Percentiles rank a stretch among this genome's conserved stretches.
phyloP scores from a whole-genome alignment of 2,888 invertebrate genomes.

The Papilio protenor region DNA sequence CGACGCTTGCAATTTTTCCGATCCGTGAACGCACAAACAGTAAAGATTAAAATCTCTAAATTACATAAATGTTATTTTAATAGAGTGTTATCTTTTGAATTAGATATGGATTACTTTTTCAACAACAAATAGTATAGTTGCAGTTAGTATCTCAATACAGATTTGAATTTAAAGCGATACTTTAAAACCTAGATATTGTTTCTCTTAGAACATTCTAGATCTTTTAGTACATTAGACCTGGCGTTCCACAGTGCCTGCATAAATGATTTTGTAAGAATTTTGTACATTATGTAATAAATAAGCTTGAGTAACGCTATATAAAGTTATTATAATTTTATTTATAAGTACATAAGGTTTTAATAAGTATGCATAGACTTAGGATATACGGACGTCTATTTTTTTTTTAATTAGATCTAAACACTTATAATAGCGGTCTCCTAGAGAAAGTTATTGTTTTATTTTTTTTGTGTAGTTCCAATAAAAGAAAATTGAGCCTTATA shows the following conservation, averaged over 20 bases:
- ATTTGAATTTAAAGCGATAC: background rate
- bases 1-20: too few species aligned
- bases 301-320: background rate
- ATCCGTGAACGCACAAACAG: too few species aligned
- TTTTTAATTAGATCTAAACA: too few species aligned
- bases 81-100: too few species aligned
- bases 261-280: background rate
- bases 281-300: conserved; percentile 16
- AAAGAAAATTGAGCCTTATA: too few species aligned
- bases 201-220: background rate
- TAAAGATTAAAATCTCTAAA: background rate
- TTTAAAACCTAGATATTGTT: background rate
- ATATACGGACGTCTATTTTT: background rate
- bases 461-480: too few species aligned
- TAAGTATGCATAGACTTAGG: background rate
- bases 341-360: background rate
- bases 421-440: too few species aligned
- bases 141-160: background rate
- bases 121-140: background rate
- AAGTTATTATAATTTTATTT: background rate
- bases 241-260: conserved; percentile 12
- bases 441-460: too few species aligned
- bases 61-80: background rate
- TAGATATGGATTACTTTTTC: background rate
- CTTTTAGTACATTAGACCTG: background rate